Base-by-base conservation (phyloP, 2,888 invertebrate genomes). In the Phyllotreta striolata region DNA sequence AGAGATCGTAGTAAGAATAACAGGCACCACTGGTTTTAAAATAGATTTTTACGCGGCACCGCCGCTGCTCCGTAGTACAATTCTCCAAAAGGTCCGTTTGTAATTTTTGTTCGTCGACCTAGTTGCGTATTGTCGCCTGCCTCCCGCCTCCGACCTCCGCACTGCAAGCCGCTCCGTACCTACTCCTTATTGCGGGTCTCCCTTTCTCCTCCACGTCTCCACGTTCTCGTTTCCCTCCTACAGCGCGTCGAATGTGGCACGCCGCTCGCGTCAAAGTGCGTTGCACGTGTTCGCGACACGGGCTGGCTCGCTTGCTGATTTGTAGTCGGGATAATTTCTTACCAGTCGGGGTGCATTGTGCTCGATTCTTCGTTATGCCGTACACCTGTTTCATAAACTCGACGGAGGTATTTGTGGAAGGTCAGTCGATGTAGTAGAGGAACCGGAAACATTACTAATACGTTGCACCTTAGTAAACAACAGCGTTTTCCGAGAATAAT, bases 51-150 rank as follows among this genome's bases (percentile, higher is more conserved):
- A 2, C 1, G 41, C 10, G 24, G 41, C 56, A 55, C 55, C 63
- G 52, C 65, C 64, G 51, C 55, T 54, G 62, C 65, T 64, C 55
- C 67, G 68, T 69, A 73, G 77, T 77, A 75, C 74, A 73, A 75
- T 77, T 73, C 76, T 74, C 76, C 68, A 64, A 70, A 72, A 24
- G 76, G 77, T 76, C 75, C 67, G 67, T 49, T 66, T 51, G 64
- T 66, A 57, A 49, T 49, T 62, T 24, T 54, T 64, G 57, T 65
- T 49, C 65, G 62, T 47, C 75, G 74, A 74, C 74, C 75, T 73
- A 75, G 66, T 74, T 74, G 72, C 62, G 67, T 52, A 43, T 54
- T 55, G 58, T 35, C 59, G 43, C 55, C 60, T 55, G 62, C 46
- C 60, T 60, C 39, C 52, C 59, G 56, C 65, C 67, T 64, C 67